phyloP scores from a whole-genome alignment of 1,140 invertebrate genomes.

The Diabrotica undecimpunctata region DNA sequence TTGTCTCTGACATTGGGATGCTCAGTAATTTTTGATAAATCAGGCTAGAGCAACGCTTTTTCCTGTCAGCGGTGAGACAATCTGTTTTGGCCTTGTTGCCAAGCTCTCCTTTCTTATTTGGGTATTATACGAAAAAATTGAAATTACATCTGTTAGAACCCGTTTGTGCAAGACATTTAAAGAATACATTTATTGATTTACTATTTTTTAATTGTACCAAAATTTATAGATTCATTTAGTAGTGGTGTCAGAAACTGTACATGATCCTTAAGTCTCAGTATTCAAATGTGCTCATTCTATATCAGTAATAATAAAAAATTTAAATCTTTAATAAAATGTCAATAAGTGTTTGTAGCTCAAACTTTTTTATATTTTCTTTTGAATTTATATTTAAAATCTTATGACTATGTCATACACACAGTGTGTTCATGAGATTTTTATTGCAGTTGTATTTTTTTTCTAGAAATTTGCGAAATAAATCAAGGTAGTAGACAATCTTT shows the following conservation, averaged over 20 bases:
- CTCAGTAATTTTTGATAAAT: too few species aligned
- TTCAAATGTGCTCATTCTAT: constrained; percentile 45
- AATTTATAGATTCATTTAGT: too few species aligned
- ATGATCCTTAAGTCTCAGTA: neutral
- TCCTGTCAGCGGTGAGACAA: too few species aligned
- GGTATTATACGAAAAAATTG: too few species aligned
- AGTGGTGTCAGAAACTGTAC: neutral
- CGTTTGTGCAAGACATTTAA: too few species aligned
- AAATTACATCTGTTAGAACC: too few species aligned
- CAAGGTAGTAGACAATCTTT: constrained; percentile 28
- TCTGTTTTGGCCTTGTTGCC: too few species aligned
- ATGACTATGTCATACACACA: constrained; percentile 32
- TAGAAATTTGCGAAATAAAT: constrained; percentile 13
- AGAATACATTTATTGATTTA: too few species aligned
- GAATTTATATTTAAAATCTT: constrained; percentile 33
- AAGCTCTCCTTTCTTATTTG: too few species aligned
- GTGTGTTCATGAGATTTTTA: constrained; percentile 38
- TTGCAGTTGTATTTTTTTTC: constrained; percentile 30
- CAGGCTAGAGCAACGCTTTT: too few species aligned
- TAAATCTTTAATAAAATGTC: constrained; percentile 45
- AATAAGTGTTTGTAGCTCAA: constrained; percentile 45
- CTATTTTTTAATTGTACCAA: too few species aligned
- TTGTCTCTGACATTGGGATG: too few species aligned
- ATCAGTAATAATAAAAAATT: constrained; percentile 37
- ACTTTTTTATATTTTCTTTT: constrained; percentile 40